Evolutionary conservation across 2,888 invertebrate genomes (phyloP).

Genomic region (Empis livida): DNA sequence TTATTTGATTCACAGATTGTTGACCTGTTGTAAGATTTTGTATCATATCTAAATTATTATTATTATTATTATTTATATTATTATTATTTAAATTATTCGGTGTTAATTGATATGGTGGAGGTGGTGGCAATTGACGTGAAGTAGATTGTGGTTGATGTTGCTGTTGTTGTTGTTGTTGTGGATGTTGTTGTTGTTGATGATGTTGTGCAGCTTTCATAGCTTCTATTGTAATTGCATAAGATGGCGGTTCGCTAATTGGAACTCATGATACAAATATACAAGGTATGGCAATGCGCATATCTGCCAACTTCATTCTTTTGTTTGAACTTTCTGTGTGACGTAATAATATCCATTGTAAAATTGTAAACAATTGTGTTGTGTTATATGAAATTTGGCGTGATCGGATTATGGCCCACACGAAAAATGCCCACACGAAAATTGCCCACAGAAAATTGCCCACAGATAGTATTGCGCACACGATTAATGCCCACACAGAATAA

Average conservation of each 20-base stretch:
- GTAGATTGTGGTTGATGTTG: conserved; percentile 16
- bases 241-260: conserved; percentile 79
- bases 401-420: too few species aligned
- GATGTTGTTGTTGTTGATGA: conserved; percentile 26
- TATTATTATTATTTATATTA: conserved; percentile 14
- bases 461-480: too few species aligned
- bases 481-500: too few species aligned
- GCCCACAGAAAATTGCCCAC: too few species aligned
- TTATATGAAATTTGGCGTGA: too few species aligned
- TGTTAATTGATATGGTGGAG: conserved; percentile 48
- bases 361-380: too few species aligned
- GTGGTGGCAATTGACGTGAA: conserved; percentile 48
- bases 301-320: too few species aligned
- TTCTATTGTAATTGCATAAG: conserved; percentile 85
- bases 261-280: too few species aligned
- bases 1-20: conserved; percentile 13
- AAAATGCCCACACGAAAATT: too few species aligned
- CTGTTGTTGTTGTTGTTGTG: conserved; percentile 22
- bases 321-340: too few species aligned
- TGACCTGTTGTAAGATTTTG: conserved; percentile 2
- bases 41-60: conserved; percentile 15
- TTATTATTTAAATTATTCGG: conserved; percentile 13
- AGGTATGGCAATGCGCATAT: too few species aligned
- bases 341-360: too few species aligned
- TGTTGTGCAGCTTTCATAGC: conserved; percentile 38